Conservation (phyloP, 2,113 vertebrate species). For the Beaufortia kweichowensis region DNA sequence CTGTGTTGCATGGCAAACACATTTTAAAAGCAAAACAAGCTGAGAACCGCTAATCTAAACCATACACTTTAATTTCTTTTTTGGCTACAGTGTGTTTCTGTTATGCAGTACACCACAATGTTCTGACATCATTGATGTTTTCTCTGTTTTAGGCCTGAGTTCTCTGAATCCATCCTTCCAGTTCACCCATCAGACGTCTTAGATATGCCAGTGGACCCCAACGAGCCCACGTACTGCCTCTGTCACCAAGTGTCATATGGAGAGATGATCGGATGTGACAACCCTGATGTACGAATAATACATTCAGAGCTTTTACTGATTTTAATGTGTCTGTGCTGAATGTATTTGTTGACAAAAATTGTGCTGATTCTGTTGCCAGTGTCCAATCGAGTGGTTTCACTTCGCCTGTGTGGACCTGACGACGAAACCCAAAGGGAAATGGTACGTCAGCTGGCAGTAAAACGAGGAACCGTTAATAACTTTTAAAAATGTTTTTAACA, state of each 20-base stretch:
- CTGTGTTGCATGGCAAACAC: too few relatives aligned
- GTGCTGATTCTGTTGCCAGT: slow-evolving; percentile 72
- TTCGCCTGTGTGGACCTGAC: slow-evolving; percentile 97
- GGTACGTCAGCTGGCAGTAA: slow-evolving; percentile 74
- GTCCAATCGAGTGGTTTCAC: slow-evolving; percentile 99
- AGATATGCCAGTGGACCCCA: slow-evolving; percentile 98
- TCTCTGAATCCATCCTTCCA: slow-evolving; percentile 84
- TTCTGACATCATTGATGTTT: neutral
- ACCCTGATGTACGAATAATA: slow-evolving; percentile 84
- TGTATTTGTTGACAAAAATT: neutral
- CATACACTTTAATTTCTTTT: too few relatives aligned
- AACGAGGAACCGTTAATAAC: neutral
- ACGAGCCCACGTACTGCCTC: slow-evolving; percentile 95
- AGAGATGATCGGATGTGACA: slow-evolving; percentile 99
- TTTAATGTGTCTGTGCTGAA: neutral
- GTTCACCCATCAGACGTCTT: slow-evolving; percentile 95
- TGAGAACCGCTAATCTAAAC: too few relatives aligned
- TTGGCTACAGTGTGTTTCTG: too few relatives aligned
- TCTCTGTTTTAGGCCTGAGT: slow-evolving; percentile 77
- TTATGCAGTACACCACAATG: neutral
- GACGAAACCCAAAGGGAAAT: slow-evolving; percentile 99
- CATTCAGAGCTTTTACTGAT: too few relatives aligned
- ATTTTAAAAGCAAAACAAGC: too few relatives aligned
- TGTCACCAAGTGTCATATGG: slow-evolving; percentile 98
- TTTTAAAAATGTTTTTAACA: neutral